phyloP scores from a whole-genome alignment of 2,888 invertebrate species.

The Bembecia ichneumoniformis region DNA sequence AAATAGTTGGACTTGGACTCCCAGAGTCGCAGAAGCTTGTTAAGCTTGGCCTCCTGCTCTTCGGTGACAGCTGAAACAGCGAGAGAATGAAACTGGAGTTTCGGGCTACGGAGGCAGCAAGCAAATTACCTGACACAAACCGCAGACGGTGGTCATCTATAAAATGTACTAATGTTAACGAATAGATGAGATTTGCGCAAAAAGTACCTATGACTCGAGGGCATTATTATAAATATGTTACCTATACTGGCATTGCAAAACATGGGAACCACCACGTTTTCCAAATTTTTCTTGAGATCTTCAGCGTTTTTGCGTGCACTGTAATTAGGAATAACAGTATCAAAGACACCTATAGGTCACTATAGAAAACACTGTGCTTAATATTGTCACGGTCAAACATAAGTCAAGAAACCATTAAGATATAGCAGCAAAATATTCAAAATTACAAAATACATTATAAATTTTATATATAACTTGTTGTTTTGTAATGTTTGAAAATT shows the following conservation, averaged over 20 bases:
- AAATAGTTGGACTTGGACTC: slow-evolving; percentile 95
- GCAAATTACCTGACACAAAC: slow-evolving; percentile 64
- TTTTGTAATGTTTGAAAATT: no score
- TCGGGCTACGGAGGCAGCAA: slow-evolving; percentile 19
- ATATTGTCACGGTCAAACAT: slow-evolving; percentile 22
- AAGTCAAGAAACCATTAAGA: slow-evolving; percentile 13
- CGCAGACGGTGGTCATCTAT: slow-evolving; percentile 47
- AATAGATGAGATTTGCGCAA: slow-evolving; percentile 22
- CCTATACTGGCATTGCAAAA: slow-evolving; percentile 94
- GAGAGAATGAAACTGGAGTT: slow-evolving; percentile 41
- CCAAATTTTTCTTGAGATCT: slow-evolving; percentile 93
- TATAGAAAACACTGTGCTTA: not conserved
- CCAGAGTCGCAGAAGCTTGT: slow-evolving; percentile 95
- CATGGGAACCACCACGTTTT: slow-evolving; percentile 97
- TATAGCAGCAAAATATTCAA: not conserved
- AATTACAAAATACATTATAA: not conserved
- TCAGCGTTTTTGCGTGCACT: slow-evolving; percentile 97
- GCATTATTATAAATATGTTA: slow-evolving; percentile 73
- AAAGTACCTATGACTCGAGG: slow-evolving; percentile 62
- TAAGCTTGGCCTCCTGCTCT: slow-evolving; percentile 91
- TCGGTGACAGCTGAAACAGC: slow-evolving; percentile 81
- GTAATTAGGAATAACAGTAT: slow-evolving; percentile 73
- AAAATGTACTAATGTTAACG: slow-evolving; percentile 58
- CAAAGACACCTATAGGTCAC: slow-evolving; percentile 51
- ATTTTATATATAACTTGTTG: no score